Evolutionary conservation across 2,113 vertebrate genomes (phyloP).

Genomic region (Actenoides lindsayi): DNA sequence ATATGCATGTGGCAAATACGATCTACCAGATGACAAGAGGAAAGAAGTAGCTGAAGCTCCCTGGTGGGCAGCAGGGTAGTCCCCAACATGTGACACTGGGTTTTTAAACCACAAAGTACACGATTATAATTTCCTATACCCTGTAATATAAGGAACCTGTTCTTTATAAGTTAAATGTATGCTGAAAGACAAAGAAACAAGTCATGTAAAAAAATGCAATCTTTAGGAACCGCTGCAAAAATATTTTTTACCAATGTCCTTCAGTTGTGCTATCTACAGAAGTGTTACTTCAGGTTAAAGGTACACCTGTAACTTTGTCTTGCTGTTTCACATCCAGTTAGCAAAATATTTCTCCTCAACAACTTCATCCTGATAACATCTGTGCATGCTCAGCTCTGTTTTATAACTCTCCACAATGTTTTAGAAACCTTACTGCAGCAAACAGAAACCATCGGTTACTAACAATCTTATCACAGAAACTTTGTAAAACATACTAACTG

Average conservation of each 20-base stretch:
- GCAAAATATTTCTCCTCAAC: neutral
- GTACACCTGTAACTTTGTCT: neutral
- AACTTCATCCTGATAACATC: neutral
- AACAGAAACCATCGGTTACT: neutral
- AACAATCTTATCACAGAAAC: neutral
- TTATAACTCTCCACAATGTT: neutral
- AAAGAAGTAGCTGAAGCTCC: neutral
- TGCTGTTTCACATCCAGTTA: neutral
- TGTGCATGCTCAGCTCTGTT: neutral
- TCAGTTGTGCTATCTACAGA: neutral
- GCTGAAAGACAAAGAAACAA: neutral
- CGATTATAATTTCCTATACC: neutral
- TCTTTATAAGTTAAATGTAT: neutral
- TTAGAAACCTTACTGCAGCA: neutral
- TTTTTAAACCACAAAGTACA: neutral
- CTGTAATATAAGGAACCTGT: neutral
- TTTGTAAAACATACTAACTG: neutral
- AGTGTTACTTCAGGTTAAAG: neutral
- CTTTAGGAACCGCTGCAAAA: neutral
- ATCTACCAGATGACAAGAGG: neutral
- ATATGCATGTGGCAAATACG: neutral
- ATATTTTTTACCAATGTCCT: neutral
- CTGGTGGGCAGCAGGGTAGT: neutral
- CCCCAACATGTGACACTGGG: fast-evolving
- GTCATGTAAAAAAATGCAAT: neutral